Base-by-base conservation (phyloP, 2,888 invertebrate genomes). In the Philereme transversata region DNA sequence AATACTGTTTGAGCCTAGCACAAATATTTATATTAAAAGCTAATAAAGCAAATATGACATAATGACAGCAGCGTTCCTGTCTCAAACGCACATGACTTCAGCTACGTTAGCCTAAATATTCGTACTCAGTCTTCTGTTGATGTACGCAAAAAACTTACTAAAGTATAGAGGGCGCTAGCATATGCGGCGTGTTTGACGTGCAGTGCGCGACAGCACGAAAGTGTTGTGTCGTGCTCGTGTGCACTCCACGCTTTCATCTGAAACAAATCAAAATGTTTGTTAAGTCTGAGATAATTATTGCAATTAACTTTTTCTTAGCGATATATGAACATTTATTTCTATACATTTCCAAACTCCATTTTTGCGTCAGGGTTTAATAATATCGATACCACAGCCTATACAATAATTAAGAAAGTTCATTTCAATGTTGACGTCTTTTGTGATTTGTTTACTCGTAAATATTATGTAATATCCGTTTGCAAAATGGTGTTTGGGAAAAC, bases 141-240 rank as follows among this genome's bases (percentile, higher is more conserved):
- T 22, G 22, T 22, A 22, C 3, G 22, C 22, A 22, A 46, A 8
- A 33, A 22, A 90, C 95, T 95, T 83, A 96, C 96, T 94, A 96
- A 86, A 63, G 95, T 95, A 81, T 96, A 96, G 75, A 95, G 94
- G 64, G 95, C 95, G 79, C 95, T 95, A 67, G 94, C 95, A 77
- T 95, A 94, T 54, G 96, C 95, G 64, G 95, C 95, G 84, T 96
- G 95, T 83, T 95, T 95, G 70, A 95, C 94, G 87, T 95, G 95
- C 69, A 95, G 83, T 72, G 94, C 91, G 71, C 95, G 94, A 81
- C 95, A 95, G 77, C 91, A 90, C 50, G 86, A 77, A 89, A 95
- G 70, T 40, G 88, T 80, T 35, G 90, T 83, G 77, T 91, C 90
- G 64, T 89, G 90, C 60, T 91, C 91, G 79, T 90, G 91, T 38